These are phyloP conservation scores for Bufo gargarizans DNA, from an alignment of 2,113 vertebrate species.

Conservation along the genomic window DNA sequence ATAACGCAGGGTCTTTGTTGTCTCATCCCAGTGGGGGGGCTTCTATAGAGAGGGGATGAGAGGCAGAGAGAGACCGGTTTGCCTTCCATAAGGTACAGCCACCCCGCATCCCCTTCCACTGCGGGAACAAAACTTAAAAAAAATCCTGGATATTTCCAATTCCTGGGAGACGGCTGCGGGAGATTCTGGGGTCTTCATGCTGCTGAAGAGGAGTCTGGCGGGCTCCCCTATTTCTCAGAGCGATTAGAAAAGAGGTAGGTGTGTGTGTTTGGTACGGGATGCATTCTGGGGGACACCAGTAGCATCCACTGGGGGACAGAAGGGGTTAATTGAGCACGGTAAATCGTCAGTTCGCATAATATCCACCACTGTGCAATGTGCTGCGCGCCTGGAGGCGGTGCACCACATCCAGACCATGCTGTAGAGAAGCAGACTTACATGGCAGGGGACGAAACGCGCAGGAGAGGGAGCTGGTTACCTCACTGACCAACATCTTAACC, in stretches of 20 bases:
- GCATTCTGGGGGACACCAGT: not conserved
- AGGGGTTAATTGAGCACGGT: not conserved
- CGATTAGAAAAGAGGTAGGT: conserved; percentile 26
- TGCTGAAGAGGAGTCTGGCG: conserved; percentile 11
- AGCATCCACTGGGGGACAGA: not conserved
- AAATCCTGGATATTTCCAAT: not conserved
- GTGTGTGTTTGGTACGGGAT: not conserved
- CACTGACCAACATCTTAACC: not conserved
- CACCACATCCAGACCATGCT: not conserved
- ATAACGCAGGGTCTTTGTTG: conserved; percentile 59
- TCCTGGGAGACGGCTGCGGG: not conserved
- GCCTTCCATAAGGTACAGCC: conserved; percentile 35
- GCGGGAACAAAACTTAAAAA: not conserved
- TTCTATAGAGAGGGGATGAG: conserved; percentile 54
- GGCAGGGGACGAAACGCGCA: not conserved
- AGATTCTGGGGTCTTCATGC: conserved; percentile 33
- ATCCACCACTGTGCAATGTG: not conserved
- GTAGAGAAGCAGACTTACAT: not conserved
- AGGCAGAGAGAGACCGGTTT: conserved; percentile 34
- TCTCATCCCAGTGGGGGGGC: conserved; percentile 52
- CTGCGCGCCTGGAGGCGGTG: not conserved
- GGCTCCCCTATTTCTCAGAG: not conserved
- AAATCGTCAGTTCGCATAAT: not conserved
- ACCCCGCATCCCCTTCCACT: not conserved
- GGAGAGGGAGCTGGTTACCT: not conserved